Conservation (phyloP, 2,888 invertebrate species). For the Melanostoma scalare region DNA sequence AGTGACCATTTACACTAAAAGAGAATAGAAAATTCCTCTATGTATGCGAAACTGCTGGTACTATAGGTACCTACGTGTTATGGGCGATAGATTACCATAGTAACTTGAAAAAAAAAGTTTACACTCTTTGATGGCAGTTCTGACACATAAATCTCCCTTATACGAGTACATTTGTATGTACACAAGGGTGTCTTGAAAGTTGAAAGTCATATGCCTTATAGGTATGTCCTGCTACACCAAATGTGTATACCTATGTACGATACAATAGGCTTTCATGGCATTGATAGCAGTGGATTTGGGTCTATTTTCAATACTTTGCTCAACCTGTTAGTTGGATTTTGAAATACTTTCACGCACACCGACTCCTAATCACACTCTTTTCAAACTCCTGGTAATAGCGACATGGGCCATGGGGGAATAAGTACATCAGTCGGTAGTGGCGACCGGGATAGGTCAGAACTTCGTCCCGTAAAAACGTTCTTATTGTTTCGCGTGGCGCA, state of each 20-base stretch:
- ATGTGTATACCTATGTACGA: constrained; percentile 1
- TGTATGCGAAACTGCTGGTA: too few relatives aligned
- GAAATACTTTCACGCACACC: constrained; percentile 51
- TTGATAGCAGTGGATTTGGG: constrained; percentile 32
- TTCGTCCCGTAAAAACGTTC: constrained; percentile 22
- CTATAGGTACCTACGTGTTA: constrained; percentile 45
- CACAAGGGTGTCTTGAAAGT: background rate
- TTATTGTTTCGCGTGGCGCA: background rate
- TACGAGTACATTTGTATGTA: background rate
- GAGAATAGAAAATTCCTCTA: constrained; percentile 25
- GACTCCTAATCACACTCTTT: constrained; percentile 28
- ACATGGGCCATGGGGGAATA: constrained; percentile 26
- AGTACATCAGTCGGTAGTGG: constrained; percentile 52
- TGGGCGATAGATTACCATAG: constrained; percentile 58
- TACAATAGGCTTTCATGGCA: background rate
- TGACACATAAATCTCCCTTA: constrained; percentile 23
- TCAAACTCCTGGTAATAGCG: constrained; percentile 8
- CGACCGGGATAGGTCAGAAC: constrained; percentile 63
- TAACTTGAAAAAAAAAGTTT: constrained; percentile 41
- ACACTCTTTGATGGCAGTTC: constrained; percentile 26
- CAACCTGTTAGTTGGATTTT: constrained; percentile 33
- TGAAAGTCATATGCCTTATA: constrained; percentile 16
- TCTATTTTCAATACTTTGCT: constrained; percentile 34
- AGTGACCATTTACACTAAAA: constrained; percentile 42
- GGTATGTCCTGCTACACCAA: background rate